Conservation (phyloP, 2,888 invertebrate genomes). For the Eurois occulta region DNA sequence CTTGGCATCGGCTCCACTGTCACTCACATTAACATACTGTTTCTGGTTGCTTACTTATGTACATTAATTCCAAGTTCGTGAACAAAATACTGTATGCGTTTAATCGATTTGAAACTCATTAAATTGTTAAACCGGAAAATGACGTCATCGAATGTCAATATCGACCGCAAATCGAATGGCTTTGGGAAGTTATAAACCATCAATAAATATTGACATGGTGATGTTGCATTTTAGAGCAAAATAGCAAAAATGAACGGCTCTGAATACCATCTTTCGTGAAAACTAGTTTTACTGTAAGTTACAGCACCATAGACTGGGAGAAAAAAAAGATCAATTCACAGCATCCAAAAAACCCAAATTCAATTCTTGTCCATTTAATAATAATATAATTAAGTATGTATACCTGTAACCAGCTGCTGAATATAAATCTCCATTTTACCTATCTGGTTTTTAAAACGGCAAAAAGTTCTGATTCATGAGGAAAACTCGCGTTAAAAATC, state of each 20-base stretch:
- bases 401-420: not conserved
- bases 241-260: not conserved
- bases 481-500: not conserved
- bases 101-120: constrained; percentile 68
- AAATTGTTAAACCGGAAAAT: constrained; percentile 56
- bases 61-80: constrained; percentile 71
- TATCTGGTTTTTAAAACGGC: not conserved
- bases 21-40: constrained; percentile 70
- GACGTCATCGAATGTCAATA: constrained; percentile 55
- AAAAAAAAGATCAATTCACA: not conserved
- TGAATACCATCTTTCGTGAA: not conserved
- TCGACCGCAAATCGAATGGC: constrained; percentile 33
- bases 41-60: constrained; percentile 70
- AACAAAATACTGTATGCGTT: constrained; percentile 65
- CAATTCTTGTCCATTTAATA: not conserved
- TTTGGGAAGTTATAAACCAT: constrained; percentile 32
- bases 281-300: not conserved
- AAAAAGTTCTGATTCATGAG: not conserved
- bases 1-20: constrained; percentile 69
- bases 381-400: not conserved
- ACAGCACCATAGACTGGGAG: not conserved
- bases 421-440: not conserved
- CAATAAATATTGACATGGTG: constrained; percentile 20
- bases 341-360: not conserved
- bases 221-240: constrained; percentile 13